Conservation (phyloP, 1,140 invertebrate genomes). For the Acyrthosiphon pisum region DNA sequence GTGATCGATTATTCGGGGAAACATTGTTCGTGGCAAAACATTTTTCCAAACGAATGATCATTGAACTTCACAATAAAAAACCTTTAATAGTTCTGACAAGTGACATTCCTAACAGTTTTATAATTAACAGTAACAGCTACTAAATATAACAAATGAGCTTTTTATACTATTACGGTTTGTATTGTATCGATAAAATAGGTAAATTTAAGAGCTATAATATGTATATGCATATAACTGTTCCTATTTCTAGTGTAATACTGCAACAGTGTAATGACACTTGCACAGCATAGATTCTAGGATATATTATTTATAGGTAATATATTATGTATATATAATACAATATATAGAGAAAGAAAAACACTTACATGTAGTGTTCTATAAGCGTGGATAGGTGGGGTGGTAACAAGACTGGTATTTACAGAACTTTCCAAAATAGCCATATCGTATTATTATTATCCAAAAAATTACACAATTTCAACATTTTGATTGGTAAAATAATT, state of each 20-base stretch:
- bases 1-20: slow-evolving; percentile 23
- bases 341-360: too few species aligned
- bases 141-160: not conserved
- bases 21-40: not conserved
- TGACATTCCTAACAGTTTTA: not conserved
- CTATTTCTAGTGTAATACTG: not conserved
- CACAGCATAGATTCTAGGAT: not conserved
- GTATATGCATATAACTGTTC: not conserved
- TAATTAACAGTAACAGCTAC: not conserved
- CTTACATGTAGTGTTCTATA: too few species aligned
- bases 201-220: not conserved
- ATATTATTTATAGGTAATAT: too few species aligned
- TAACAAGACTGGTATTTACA: not conserved
- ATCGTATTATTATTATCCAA: not conserved
- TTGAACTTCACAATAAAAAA: not conserved
- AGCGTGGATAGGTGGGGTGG: not conserved
- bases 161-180: not conserved
- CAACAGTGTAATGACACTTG: not conserved
- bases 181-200: not conserved
- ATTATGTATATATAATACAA: too few species aligned
- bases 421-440: not conserved
- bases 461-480: not conserved
- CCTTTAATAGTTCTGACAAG: not conserved
- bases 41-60: not conserved
- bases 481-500: not conserved